These are phyloP conservation scores for Podarcis muralis DNA, from an alignment of 2,113 vertebrate genomes.

Conservation along the genomic window DNA sequence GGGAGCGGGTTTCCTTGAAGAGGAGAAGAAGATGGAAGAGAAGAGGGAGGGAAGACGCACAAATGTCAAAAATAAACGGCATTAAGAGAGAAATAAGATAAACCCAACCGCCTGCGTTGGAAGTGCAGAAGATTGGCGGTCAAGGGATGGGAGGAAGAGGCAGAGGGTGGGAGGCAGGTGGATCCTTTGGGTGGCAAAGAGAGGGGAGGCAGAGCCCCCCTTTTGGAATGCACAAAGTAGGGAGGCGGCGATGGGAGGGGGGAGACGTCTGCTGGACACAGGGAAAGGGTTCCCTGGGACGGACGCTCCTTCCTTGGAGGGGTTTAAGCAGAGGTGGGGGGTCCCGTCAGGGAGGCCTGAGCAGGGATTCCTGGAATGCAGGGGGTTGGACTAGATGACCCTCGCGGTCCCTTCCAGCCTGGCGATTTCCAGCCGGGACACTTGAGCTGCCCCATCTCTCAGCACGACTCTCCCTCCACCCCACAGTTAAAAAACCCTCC, in stretches of 20 bases:
- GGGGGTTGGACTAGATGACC: too few relatives aligned
- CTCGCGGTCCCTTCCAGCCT: too few relatives aligned
- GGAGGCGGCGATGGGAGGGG: not conserved
- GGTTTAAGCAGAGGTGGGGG: too few relatives aligned
- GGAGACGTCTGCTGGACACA: not conserved
- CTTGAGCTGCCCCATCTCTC: not conserved
- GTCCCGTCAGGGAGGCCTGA: too few relatives aligned
- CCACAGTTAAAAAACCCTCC: not conserved
- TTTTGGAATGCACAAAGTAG: too few relatives aligned
- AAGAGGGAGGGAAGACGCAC: not conserved
- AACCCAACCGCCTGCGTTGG: not conserved
- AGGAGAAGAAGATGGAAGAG: not conserved
- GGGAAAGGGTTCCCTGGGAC: not conserved
- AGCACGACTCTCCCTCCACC: not conserved
- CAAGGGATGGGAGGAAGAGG: not conserved
- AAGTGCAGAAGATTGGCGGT: not conserved
- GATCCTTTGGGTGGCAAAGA: not conserved
- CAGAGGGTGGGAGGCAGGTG: too few relatives aligned
- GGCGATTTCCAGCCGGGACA: not conserved
- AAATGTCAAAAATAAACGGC: not conserved
- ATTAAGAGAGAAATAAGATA: not conserved
- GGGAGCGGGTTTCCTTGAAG: slow-evolving; percentile 1
- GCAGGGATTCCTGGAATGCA: too few relatives aligned
- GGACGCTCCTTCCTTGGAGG: too few relatives aligned
- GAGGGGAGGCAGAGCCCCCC: not conserved